These are phyloP conservation scores for Isaurus tuberculatus DNA, from an alignment of 92 coral and sea anemone genomes.

Conservation along the genomic window DNA sequence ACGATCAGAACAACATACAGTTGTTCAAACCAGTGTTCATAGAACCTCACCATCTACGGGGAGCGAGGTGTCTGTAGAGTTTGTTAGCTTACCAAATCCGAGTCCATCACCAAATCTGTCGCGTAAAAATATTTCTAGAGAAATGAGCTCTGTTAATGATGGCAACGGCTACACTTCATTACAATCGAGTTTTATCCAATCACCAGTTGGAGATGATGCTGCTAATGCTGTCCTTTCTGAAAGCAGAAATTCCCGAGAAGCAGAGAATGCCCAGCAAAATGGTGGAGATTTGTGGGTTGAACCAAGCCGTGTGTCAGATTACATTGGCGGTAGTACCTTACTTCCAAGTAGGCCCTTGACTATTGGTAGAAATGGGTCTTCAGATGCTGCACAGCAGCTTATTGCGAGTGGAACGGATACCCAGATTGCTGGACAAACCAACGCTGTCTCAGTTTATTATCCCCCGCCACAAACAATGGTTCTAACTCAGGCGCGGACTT, in stretches of 20 bases:
- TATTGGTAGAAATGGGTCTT: constrained; percentile 71
- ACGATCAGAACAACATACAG: neutral
- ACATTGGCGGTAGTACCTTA: constrained; percentile 5
- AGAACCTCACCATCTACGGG: constrained; percentile 26
- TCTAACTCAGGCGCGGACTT: neutral
- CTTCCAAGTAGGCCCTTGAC: constrained; percentile 75
- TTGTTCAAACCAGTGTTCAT: neutral
- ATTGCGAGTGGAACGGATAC: constrained; percentile 19
- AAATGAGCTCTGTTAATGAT: neutral
- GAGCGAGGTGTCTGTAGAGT: constrained; percentile 48
- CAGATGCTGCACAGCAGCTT: constrained; percentile 54
- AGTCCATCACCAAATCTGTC: constrained; percentile 15
- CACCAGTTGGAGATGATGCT: neutral
- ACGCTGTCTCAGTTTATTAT: neutral
- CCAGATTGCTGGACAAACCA: neutral
- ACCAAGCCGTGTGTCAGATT: constrained; percentile 13
- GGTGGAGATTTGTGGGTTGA: constrained; percentile 38
- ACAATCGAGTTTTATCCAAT: neutral
- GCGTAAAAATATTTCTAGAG: neutral
- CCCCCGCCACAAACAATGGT: neutral
- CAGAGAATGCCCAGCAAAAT: neutral
- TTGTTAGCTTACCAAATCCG: constrained; percentile 36
- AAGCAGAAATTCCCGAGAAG: neutral
- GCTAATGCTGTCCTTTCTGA: neutral
- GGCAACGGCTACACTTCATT: neutral